Conservation (phyloP, 30 jellyfish, hydroid and myxozoan species). For the Sanderia malayensis region DNA sequence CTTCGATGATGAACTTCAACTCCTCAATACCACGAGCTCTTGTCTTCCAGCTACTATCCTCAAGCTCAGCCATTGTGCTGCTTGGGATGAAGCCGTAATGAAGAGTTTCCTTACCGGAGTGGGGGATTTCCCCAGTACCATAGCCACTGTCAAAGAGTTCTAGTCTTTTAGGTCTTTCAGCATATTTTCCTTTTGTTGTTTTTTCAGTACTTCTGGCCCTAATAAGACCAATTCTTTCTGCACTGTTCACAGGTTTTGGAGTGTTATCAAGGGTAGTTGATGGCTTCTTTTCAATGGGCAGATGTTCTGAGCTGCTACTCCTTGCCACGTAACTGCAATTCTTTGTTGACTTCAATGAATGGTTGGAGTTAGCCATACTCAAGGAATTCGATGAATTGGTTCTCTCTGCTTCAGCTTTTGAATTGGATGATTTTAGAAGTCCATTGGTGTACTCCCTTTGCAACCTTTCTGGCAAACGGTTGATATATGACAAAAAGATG, state of each 20-base stretch:
- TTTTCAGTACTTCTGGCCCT: constrained; percentile 68
- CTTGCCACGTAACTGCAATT: not conserved
- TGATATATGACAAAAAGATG: constrained; percentile 38
- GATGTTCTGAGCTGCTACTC: not conserved
- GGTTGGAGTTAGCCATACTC: constrained; percentile 27
- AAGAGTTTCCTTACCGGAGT: constrained; percentile 32
- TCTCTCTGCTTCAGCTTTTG: constrained; percentile 28
- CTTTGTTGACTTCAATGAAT: constrained; percentile 13
- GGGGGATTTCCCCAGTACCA: constrained; percentile 4
- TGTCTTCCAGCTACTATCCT: constrained; percentile 62
- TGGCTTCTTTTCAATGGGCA: not conserved
- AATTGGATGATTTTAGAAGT: constrained; percentile 19
- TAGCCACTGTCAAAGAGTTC: constrained; percentile 23
- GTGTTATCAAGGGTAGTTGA: constrained; percentile 47
- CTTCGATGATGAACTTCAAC: constrained; percentile 31
- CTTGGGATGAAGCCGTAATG: constrained; percentile 78
- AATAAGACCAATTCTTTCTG: constrained; percentile 47
- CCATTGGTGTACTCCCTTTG: constrained; percentile 48
- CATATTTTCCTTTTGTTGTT: constrained; percentile 19
- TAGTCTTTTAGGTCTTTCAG: constrained; percentile 25
- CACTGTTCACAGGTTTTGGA: constrained; percentile 63
- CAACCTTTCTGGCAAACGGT: constrained; percentile 66
- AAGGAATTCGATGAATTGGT: constrained; percentile 35
- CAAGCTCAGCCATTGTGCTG: constrained; percentile 59
- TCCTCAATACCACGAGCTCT: constrained; percentile 85